Evolutionary conservation across 2,113 vertebrate genomes (phyloP).

Genomic region (Takifugu bimaculatus): DNA sequence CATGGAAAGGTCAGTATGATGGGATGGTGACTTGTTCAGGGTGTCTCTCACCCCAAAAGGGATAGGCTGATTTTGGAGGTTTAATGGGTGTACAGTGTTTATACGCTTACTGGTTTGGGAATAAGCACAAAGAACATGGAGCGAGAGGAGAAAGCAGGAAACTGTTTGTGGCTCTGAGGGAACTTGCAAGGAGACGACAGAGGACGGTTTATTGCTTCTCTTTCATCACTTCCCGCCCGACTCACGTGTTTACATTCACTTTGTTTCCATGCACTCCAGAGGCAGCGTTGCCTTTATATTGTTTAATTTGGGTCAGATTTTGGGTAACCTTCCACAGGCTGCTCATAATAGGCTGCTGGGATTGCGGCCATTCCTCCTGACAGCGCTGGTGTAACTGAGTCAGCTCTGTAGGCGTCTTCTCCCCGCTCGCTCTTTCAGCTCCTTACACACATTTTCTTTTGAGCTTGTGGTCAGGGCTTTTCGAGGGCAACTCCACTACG

Average conservation of each 20-base stretch:
- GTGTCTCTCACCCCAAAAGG: no score
- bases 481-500: not conserved
- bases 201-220: not conserved
- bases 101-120: no score
- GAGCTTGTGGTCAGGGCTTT: not conserved
- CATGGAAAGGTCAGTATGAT: no score
- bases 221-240: not conserved
- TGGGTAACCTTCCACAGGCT: not conserved
- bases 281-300: not conserved
- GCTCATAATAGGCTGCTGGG: not conserved
- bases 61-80: no score
- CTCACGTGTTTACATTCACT: not conserved
- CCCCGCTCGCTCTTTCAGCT: not conserved
- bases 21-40: no score
- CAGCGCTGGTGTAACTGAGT: slow-evolving; percentile 1
- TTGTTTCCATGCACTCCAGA: not conserved
- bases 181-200: not conserved
- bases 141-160: not conserved
- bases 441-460: not conserved
- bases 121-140: not conserved
- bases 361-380: not conserved
- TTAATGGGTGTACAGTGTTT: no score
- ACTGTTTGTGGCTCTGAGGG: not conserved
- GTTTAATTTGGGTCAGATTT: not conserved
- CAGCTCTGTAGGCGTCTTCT: not conserved